Evolutionary conservation across 2,113 vertebrate genomes (phyloP), one percentile per base, ranked within the genome.

Genomic region (Pteronura brasiliensis): DNA sequence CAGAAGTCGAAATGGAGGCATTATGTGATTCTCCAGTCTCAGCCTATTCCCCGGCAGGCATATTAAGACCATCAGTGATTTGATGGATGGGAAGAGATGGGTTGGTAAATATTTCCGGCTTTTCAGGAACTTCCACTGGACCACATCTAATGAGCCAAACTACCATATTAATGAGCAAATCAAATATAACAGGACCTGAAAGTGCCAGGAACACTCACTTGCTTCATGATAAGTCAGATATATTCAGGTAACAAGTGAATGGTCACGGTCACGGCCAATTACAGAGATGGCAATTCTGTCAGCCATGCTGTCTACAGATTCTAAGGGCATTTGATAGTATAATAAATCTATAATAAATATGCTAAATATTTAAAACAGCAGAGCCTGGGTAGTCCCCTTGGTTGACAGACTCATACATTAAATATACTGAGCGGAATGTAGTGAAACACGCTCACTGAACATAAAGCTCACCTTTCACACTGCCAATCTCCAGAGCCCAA

Each of bases 281-380:
- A 86, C 14, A 96, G 23, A 87, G 86, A 71, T 27, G 34, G 44
- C 39, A 71, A 31, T 49, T 34, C 0, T 0, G 21, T 92, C 57
- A 79, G 65, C 11, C 7, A 0, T 59, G 77, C 49, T 63, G 8
- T 76, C 90, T 69, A 47, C 42, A 63, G 36, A 31, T 74, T 57
- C 25, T 14, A 59, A 47, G 21, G 14, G 9, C 25, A 59, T 47
- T 84, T 34, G 27, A 6, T 31, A 42, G 36, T 27, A 36, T 47
- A 79, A 71, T 44, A 85, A 96, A 59, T 55, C 52, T 55, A 55
- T 55, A 17, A 55, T 55, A 55, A 55, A 55, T 55, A 55, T 55
- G 52, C 52, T 97, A 82, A 96, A 87, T 80, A 97, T 84, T 81
- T 93, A 52, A 84, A 90, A 95, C 21, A 79, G 65, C 55, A 87